phyloP scores from a whole-genome alignment of 64 coral and sea anemone genomes.

The Platygyra sinensis region DNA sequence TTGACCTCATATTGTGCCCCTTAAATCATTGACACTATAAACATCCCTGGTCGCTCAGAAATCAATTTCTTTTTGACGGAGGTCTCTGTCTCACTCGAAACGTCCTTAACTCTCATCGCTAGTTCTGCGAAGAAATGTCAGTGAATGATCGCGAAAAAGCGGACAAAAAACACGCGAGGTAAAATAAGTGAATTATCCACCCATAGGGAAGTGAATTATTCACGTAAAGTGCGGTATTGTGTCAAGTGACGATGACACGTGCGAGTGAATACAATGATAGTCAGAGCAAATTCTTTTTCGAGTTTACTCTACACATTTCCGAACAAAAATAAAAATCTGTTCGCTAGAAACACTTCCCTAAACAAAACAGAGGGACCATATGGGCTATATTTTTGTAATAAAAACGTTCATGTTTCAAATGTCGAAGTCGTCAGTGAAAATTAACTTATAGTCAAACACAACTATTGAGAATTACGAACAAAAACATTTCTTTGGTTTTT shows the following conservation, averaged over 20 bases:
- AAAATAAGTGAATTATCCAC: constrained; percentile 10
- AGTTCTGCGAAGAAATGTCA: background rate
- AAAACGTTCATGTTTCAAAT: constrained; percentile 24
- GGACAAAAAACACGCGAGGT: background rate
- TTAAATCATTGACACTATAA: constrained; percentile 27
- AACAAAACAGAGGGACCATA: constrained; percentile 42
- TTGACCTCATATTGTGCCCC: background rate
- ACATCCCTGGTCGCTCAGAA: background rate
- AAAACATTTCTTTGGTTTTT: constrained; percentile 17
- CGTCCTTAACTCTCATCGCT: background rate
- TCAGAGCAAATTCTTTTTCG: constrained; percentile 18
- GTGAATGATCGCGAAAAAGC: background rate
- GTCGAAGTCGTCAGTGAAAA: background rate
- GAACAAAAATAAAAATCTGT: constrained; percentile 50
- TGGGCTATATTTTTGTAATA: constrained; percentile 42
- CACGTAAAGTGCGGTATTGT: constrained; percentile 39
- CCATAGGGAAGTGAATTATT: constrained; percentile 16
- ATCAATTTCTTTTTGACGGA: background rate
- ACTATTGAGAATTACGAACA: constrained; percentile 15
- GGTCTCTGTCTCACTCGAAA: background rate
- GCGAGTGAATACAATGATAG: constrained; percentile 9
- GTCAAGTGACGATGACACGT: constrained; percentile 37
- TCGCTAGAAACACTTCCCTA: background rate
- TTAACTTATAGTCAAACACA: constrained; percentile 27
- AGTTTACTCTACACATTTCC: constrained; percentile 39